Percentiles rank a stretch among this genome's conserved stretches.
Evolutionary conservation across 2,888 invertebrate species (phyloP).

Genomic region (Anarsia innoxiella): DNA sequence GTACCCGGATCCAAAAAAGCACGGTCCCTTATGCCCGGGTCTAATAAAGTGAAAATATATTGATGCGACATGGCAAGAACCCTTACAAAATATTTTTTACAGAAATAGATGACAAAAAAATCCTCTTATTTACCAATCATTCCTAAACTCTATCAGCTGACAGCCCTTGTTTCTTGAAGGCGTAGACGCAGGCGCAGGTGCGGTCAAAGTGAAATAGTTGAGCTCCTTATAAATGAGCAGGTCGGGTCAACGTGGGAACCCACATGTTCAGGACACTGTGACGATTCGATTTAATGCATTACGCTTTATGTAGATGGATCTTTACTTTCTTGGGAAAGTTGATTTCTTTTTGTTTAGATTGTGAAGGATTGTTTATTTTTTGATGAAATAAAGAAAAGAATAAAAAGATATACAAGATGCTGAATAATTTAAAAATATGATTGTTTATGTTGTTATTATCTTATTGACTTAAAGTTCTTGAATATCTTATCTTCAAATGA

Average conservation of each 20-base stretch:
- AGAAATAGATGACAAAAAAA: background rate
- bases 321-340: background rate
- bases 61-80: background rate
- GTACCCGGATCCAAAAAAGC: too few relatives aligned
- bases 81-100: background rate
- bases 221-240: slow-evolving; percentile 64
- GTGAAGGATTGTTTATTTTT: too few relatives aligned
- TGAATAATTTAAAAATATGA: too few relatives aligned
- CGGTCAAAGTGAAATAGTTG: slow-evolving; percentile 61
- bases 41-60: background rate
- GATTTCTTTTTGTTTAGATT: background rate
- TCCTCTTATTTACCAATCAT: background rate
- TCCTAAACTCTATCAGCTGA: slow-evolving; percentile 10
- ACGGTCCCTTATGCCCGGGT: too few relatives aligned
- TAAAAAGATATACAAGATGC: too few relatives aligned
- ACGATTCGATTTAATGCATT: slow-evolving; percentile 26
- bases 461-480: too few relatives aligned
- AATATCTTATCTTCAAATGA: too few relatives aligned
- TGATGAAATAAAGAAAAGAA: too few relatives aligned
- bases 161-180: slow-evolving; percentile 61
- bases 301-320: slow-evolving; percentile 3
- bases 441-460: too few relatives aligned
- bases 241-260: slow-evolving; percentile 72
- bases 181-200: slow-evolving; percentile 69
- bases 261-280: slow-evolving; percentile 47